These are phyloP conservation scores for Anthonomus grandis DNA, from an alignment of 1,140 invertebrate genomes.

Conservation along the genomic window DNA sequence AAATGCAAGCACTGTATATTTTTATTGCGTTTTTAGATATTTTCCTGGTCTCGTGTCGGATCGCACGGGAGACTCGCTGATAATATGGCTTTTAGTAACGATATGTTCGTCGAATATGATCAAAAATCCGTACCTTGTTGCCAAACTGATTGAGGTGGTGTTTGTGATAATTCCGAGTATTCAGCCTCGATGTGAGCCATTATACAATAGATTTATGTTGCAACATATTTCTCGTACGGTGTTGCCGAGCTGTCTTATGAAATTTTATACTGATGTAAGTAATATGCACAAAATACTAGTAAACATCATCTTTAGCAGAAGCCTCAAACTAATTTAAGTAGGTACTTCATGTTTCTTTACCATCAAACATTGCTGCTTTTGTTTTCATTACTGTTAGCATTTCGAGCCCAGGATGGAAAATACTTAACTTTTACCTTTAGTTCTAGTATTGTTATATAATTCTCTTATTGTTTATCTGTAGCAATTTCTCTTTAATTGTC, in stretches of 20 bases:
- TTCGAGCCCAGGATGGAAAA: too few relatives aligned
- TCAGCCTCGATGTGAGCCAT: slow-evolving; percentile 60
- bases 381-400: too few relatives aligned
- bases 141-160: slow-evolving; percentile 92
- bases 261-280: slow-evolving; percentile 93
- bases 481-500: too few relatives aligned
- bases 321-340: too few relatives aligned
- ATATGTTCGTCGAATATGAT: slow-evolving; percentile 88
- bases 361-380: neutral
- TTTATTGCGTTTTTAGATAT: slow-evolving; percentile 57
- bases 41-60: slow-evolving; percentile 71
- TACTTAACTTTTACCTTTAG: too few relatives aligned
- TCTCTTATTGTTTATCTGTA: too few relatives aligned
- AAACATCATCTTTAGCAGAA: too few relatives aligned
- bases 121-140: slow-evolving; percentile 93
- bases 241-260: slow-evolving; percentile 88
- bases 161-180: slow-evolving; percentile 87
- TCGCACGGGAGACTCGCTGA: slow-evolving; percentile 76
- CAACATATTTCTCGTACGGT: slow-evolving; percentile 80
- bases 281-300: neutral
- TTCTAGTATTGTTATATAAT: too few relatives aligned
- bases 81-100: slow-evolving; percentile 84
- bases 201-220: slow-evolving; percentile 66
- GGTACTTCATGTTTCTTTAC: too few relatives aligned
- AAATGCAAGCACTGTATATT: too few relatives aligned